These are phyloP conservation scores for Phrynosoma blainvillii DNA, from an alignment of 2,113 vertebrate genomes.

Conservation along the genomic window DNA sequence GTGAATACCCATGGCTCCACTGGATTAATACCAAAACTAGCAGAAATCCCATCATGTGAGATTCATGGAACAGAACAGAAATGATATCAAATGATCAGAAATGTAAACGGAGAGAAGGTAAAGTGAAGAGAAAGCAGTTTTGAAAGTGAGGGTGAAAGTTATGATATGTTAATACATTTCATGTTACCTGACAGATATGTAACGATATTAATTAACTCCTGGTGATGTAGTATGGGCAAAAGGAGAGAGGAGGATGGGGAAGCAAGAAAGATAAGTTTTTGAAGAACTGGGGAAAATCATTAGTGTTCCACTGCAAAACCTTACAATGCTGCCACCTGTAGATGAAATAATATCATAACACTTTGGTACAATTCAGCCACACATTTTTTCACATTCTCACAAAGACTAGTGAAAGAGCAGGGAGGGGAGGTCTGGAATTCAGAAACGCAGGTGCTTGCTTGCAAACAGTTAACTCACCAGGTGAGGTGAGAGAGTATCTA, in stretches of 20 bases:
- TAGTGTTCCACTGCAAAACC: slow-evolving; percentile 51
- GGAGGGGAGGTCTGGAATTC: neutral
- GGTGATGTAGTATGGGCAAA: neutral
- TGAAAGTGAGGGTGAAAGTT: slow-evolving; percentile 24
- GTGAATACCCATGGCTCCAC: neutral
- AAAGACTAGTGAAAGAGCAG: neutral
- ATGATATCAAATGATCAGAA: slow-evolving; percentile 48
- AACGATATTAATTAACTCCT: slow-evolving; percentile 40
- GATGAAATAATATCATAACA: slow-evolving; percentile 24
- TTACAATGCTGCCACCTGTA: slow-evolving; percentile 83
- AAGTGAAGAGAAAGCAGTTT: slow-evolving; percentile 44
- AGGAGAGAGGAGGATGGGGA: neutral
- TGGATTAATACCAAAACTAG: slow-evolving; percentile 17
- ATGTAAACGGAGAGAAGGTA: slow-evolving; percentile 15
- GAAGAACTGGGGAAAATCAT: accelerated
- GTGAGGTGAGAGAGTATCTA: slow-evolving; percentile 52
- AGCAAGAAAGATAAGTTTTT: slow-evolving; percentile 13
- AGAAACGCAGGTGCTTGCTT: slow-evolving; percentile 35
- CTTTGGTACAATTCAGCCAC: neutral
- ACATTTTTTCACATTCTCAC: neutral
- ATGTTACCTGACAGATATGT: slow-evolving; percentile 52
- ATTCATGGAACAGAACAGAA: slow-evolving; percentile 46
- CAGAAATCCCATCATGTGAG: slow-evolving; percentile 5
- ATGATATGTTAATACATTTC: slow-evolving; percentile 55
- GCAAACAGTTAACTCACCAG: slow-evolving; percentile 56